Conservation (phyloP, 1,140 invertebrate species). For the Nylanderia fulva region DNA sequence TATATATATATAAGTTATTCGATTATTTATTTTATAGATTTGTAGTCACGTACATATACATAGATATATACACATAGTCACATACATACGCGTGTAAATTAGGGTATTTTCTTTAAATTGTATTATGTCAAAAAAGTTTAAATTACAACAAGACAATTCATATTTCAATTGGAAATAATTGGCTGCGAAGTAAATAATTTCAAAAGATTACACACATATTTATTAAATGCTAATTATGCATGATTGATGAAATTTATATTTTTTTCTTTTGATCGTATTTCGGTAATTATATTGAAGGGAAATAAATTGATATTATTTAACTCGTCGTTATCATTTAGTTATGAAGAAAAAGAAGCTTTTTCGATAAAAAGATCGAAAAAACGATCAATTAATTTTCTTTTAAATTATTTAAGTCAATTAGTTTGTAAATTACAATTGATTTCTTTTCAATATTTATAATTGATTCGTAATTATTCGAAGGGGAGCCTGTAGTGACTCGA, state of each 20-base stretch:
- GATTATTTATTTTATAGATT: conserved; percentile 25
- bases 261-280: too few species aligned
- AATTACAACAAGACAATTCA: not conserved
- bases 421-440: not conserved
- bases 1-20: too few species aligned
- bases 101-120: not conserved
- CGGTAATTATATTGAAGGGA: too few species aligned
- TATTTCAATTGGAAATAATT: not conserved
- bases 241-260: not conserved
- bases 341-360: not conserved
- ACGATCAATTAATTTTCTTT: not conserved
- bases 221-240: not conserved
- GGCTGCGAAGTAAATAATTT: not conserved
- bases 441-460: conserved; percentile 4
- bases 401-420: not conserved
- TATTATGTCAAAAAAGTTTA: not conserved
- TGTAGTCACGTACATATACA: not conserved
- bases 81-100: not conserved
- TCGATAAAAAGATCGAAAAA: not conserved
- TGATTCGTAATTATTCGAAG: not conserved
- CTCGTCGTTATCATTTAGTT: not conserved
- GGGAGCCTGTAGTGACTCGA: not conserved
- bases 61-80: too few species aligned
- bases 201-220: not conserved
- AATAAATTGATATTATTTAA: not conserved